Conservation (phyloP, 2,113 vertebrate species). For the Campylorhamphus procurvoides region DNA sequence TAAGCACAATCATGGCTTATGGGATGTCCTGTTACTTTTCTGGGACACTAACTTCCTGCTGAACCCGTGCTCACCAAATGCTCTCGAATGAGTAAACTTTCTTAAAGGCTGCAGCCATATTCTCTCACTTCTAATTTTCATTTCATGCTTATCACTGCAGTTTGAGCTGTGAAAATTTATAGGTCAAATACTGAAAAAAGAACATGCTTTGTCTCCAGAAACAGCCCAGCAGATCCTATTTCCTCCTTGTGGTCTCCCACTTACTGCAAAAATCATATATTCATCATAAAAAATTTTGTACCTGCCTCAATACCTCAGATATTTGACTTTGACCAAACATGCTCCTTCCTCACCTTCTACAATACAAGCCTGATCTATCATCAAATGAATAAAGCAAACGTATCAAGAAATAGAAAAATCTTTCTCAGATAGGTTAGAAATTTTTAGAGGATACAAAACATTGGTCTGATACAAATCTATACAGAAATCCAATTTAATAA, state of each 20-base stretch:
- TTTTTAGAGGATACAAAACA: not conserved
- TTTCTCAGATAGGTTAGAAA: not conserved
- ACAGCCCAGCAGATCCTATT: not conserved
- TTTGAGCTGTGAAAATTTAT: not conserved
- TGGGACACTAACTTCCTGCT: not conserved
- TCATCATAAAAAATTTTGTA: not conserved
- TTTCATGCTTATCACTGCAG: not conserved
- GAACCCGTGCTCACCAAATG: not conserved
- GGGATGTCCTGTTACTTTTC: not conserved
- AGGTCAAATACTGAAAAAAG: not conserved
- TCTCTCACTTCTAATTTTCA: not conserved
- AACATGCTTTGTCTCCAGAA: not conserved
- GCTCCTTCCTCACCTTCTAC: not conserved
- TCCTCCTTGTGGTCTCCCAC: not conserved
- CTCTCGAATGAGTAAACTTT: not conserved
- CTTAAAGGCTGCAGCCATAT: not conserved
- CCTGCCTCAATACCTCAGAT: not conserved
- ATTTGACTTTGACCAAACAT: not conserved
- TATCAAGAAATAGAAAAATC: not conserved
- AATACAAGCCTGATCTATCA: not conserved
- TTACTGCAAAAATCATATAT: not conserved
- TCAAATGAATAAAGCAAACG: not conserved
- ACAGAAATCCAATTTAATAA: not conserved
- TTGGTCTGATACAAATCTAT: not conserved
- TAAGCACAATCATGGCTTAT: not conserved